Evolutionary conservation across 2,113 vertebrate genomes (phyloP), one percentile per base, ranked within the genome.

Genomic region (Hemibagrus wyckioides): DNA sequence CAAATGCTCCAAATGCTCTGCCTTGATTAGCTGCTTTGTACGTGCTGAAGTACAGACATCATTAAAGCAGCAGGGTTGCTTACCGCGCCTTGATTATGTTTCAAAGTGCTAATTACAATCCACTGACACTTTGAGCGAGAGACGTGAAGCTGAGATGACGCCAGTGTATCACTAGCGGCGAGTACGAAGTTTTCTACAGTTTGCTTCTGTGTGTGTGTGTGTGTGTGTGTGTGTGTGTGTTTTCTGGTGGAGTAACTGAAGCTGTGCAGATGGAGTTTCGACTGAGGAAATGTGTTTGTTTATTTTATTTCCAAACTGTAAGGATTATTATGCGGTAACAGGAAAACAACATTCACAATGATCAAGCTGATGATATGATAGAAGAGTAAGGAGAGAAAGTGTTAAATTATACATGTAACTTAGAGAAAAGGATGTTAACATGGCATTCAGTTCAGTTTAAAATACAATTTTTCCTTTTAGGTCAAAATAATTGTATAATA

Each of bases 91-190:
- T 81, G 79, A 81, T 81, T 81, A 59, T 81, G 13, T 81, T 81
- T 81, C 67, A 84, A 73, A 84, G 83, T 84, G 67, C 50, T 84
- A 84, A 84, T 84, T 56, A 75, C 69, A 44, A 84, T 67, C 82
- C 59, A 30, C 54, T 56, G 82, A 71, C 82, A 84, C 63, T 1
- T 28, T 25, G 41, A 54, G 52, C 3, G 14, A 73, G 67, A 84
- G 67, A 75, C 63, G 1, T 23, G 17, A 73, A 57, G 67, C 48
- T n/a, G 67, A 57, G 52, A 84, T 57, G 67, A 44, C 36, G 36
- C 48, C 28, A 39, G 14, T 28, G 50, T 84, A 36, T 54, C 33
- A 39, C 30, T 71, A 39, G 67, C 39, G 6, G 52, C 0, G 28
- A 44, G 14, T 41, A 57, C 33, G 44, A 84, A 57, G 52, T 75